Conservation (phyloP, 1,140 invertebrate genomes). For the Pseudomyrmex flavicornis region DNA sequence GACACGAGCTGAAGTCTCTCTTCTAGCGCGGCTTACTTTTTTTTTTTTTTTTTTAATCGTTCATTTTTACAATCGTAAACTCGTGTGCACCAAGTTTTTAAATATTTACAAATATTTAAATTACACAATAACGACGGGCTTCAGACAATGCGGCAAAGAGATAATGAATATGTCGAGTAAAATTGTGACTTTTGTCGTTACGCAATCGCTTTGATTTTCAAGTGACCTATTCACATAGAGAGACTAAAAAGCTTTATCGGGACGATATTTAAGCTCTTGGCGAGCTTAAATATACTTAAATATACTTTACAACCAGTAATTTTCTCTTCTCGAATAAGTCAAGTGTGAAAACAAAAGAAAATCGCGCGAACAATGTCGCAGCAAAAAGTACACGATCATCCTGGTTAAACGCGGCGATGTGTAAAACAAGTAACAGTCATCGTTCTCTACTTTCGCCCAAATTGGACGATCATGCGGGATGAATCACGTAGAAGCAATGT, state of each 20-base stretch:
- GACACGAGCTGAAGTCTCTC: slow-evolving; percentile 6
- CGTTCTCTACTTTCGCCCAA: slow-evolving; percentile 49
- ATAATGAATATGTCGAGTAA: too few relatives aligned
- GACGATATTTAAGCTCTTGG: too few relatives aligned
- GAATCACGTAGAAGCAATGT: slow-evolving; percentile 15
- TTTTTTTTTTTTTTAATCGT: slow-evolving; percentile 33
- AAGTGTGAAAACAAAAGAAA: not conserved
- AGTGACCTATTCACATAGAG: too few relatives aligned
- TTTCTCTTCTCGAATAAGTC: not conserved
- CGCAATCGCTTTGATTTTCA: too few relatives aligned
- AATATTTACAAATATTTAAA: too few relatives aligned
- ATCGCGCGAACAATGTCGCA: not conserved
- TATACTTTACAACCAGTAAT: too few relatives aligned
- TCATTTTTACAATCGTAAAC: not conserved
- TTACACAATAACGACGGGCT: too few relatives aligned
- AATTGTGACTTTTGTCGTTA: too few relatives aligned
- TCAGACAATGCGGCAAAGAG: too few relatives aligned
- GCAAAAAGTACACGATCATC: not conserved
- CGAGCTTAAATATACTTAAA: too few relatives aligned
- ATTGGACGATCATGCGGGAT: slow-evolving; percentile 37
- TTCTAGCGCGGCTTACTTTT: slow-evolving; percentile 42
- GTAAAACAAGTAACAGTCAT: slow-evolving; percentile 6
- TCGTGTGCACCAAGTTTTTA: too few relatives aligned
- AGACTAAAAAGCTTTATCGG: too few relatives aligned
- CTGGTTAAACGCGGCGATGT: not conserved